Evolutionary conservation across 2,888 invertebrate species (phyloP), one percentile per base, ranked within the genome.

Genomic region (Cartodere bifasciata): DNA sequence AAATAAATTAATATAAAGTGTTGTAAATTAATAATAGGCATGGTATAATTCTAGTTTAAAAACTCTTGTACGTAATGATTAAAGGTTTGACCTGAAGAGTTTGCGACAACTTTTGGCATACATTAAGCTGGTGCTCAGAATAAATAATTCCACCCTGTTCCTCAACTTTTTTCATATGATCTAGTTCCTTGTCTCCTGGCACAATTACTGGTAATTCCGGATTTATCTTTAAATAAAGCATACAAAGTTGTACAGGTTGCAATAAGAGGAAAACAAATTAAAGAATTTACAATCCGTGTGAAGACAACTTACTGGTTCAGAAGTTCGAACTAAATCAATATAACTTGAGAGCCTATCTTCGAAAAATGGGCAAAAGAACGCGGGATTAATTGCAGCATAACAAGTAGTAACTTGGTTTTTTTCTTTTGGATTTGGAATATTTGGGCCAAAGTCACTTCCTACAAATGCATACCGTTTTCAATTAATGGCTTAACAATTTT

Each of bases 141-240:
- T 33, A 33, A 12, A 28, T 33, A 2, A 92, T 75, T 0, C 85
- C 85, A 5, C 88, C 90, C 4, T 64, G 64, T n/a, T 53, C 47
- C 30, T 85, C 75, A 1, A 83, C 78, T 29, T 68, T 63, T 16
- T 64, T 58, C 61, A 79, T 83, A 34, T 78, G 72, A 2, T 55
- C 52, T 31, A 70, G 67, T 53, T 91, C 91, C 23, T 83, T 20
- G n/a, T 20, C 20, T n/a, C 20, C 20, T 20, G 20, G 20, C n/a
- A 20, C 20, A 7, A 20, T 7, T 7, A 20, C 20, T 20, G 20
- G 20, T 20, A 20, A 20, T 7, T 6, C 20, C 20, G 20, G 20
- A 20, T 20, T n/a, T 7, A 20, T 6, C 20, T 20, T 20, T 20
- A 20, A 20, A 20, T 7, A 20, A n/a, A 20, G n/a, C 6, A 20